phyloP scores from a whole-genome alignment of 2,888 invertebrate species.

The Cerastis leucographa region DNA sequence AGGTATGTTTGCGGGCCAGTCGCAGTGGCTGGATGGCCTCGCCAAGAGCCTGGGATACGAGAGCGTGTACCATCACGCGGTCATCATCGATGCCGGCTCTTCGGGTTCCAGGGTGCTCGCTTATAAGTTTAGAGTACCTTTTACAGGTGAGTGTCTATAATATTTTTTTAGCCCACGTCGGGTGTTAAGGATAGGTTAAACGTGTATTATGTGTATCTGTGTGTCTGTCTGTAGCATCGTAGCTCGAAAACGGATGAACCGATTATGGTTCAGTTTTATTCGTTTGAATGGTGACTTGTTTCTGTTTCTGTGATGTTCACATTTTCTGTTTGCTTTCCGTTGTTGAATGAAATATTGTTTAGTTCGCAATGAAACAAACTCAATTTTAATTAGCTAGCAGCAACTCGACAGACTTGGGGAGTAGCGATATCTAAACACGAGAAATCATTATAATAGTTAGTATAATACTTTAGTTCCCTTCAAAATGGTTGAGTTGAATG shows the following conservation, averaged over 20 bases:
- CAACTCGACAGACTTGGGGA: too few species aligned
- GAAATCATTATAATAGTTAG: neutral
- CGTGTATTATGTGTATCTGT: neutral
- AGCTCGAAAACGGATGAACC: neutral
- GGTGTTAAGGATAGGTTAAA: neutral
- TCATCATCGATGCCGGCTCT: constrained; percentile 98
- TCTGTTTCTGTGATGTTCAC: neutral
- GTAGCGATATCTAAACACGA: neutral
- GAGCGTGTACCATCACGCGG: constrained; percentile 92
- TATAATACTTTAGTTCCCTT: too few species aligned
- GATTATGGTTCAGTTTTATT: neutral
- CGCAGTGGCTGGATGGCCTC: constrained; percentile 92
- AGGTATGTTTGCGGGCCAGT: constrained; percentile 91
- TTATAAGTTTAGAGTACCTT: constrained; percentile 95
- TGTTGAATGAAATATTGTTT: neutral
- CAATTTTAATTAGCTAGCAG: neutral
- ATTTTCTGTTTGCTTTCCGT: neutral
- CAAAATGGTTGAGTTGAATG: too few species aligned
- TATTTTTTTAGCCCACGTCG: neutral
- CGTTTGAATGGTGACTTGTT: neutral
- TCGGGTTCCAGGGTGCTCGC: constrained; percentile 97
- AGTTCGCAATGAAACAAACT: neutral
- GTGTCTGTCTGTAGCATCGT: neutral
- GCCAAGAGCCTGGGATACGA: constrained; percentile 93
- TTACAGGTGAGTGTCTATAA: constrained; percentile 89